phyloP scores from a whole-genome alignment of 2,797 vertebrate genomes.

The Emys orbicularis region DNA sequence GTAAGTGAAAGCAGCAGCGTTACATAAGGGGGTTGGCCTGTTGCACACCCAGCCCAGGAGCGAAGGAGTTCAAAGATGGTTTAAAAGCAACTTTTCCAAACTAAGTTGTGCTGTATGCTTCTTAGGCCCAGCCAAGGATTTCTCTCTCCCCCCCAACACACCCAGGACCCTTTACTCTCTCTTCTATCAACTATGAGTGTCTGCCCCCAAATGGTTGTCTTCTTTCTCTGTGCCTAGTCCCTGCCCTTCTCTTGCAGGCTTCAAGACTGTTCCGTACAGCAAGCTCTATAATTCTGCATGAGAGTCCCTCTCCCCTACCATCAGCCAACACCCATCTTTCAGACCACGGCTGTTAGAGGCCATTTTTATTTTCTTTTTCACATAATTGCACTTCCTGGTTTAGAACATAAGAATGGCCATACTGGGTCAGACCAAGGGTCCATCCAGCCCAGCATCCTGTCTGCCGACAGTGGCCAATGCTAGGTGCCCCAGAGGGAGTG shows the following conservation, averaged over 20 bases:
- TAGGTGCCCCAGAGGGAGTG: no score
- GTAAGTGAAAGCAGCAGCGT: neutral
- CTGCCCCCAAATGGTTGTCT: neutral
- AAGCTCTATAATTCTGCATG: neutral
- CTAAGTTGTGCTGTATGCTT: neutral
- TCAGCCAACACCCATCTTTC: neutral
- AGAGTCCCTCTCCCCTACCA: neutral
- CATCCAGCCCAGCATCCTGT: no score
- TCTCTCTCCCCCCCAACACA: neutral
- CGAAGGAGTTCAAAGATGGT: neutral
- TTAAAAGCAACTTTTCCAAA: neutral
- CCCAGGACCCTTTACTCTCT: rapidly evolving
- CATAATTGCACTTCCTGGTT: neutral
- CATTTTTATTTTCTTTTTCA: neutral
- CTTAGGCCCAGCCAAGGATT: neutral
- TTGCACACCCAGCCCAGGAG: neutral
- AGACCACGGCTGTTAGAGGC: neutral
- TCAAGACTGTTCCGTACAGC: neutral
- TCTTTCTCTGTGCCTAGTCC: neutral
- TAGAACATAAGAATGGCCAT: no score
- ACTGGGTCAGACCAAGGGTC: no score
- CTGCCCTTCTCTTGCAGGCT: neutral
- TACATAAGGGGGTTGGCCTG: neutral
- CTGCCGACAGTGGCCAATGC: no score
- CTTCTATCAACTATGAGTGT: neutral